phyloP scores from a whole-genome alignment of 2,797 vertebrate genomes.

The Chaenodraco wilsoni region DNA sequence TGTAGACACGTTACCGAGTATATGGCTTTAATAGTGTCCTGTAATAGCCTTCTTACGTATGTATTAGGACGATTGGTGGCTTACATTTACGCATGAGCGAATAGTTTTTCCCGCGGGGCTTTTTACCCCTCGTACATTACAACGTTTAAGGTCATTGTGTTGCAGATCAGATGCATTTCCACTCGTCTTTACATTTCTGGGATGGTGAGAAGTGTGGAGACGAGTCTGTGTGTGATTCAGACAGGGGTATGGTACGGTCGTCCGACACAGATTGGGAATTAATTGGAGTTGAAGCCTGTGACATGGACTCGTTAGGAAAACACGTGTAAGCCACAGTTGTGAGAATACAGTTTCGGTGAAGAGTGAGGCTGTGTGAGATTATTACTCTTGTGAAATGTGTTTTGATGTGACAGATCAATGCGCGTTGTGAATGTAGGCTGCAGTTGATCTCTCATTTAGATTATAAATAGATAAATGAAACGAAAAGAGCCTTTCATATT shows the following conservation, averaged over 20 bases:
- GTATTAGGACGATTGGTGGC: constrained; percentile 60
- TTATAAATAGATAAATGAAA: constrained; percentile 83
- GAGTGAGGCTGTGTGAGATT: constrained; percentile 54
- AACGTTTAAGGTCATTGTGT: constrained; percentile 57
- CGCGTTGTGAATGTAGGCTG: constrained; percentile 69
- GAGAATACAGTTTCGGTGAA: constrained; percentile 55
- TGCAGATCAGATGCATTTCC: constrained; percentile 43
- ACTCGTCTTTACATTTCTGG: constrained; percentile 26
- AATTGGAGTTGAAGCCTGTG: constrained; percentile 79
- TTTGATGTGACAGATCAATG: constrained; percentile 80
- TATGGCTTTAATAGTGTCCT: constrained; percentile 35
- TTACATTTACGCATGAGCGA: constrained; percentile 52
- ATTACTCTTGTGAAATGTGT: constrained; percentile 71
- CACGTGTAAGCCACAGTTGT: constrained; percentile 77
- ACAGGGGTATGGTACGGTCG: constrained; percentile 46
- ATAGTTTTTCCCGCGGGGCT: constrained; percentile 60
- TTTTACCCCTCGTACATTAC: constrained; percentile 45
- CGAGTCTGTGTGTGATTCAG: constrained; percentile 30
- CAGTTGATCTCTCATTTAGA: constrained; percentile 79
- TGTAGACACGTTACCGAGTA: constrained; percentile 39
- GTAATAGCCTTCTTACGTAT: constrained; percentile 44
- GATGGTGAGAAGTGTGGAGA: constrained; percentile 41
- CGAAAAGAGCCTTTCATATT: constrained; percentile 72
- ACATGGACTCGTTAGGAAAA: constrained; percentile 77
- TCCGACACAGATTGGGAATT: constrained; percentile 71